These are phyloP conservation scores for Psittacula cyanocephala DNA, from an alignment of 2,113 vertebrate species.

Conservation along the genomic window DNA sequence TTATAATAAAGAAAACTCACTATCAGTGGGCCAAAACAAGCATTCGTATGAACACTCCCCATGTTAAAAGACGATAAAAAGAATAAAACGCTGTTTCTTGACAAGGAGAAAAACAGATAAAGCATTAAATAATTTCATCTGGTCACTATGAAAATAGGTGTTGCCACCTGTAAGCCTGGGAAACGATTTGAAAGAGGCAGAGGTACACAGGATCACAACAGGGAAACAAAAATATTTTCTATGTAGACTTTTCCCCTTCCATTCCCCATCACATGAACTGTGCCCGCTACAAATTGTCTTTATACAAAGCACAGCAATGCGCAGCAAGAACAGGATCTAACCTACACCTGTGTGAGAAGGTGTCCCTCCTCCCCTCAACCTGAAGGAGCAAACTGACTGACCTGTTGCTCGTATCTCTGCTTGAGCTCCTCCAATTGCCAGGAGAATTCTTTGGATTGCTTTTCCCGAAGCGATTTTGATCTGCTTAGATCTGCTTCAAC, in stretches of 20 bases:
- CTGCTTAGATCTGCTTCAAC: slow-evolving; percentile 88
- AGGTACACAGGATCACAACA: not conserved
- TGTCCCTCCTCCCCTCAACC: not conserved
- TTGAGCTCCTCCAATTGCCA: slow-evolving; percentile 84
- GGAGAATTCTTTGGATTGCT: slow-evolving; percentile 87
- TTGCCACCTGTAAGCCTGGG: slow-evolving; percentile 39
- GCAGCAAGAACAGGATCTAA: not conserved
- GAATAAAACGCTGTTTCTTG: not conserved
- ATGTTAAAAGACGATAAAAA: not conserved
- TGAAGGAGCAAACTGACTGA: slow-evolving; percentile 71
- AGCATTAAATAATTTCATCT: not conserved
- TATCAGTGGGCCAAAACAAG: slow-evolving; percentile 43
- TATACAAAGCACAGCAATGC: not conserved
- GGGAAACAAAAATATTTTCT: slow-evolving; percentile 12
- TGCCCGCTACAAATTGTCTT: not conserved
- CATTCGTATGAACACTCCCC: not conserved
- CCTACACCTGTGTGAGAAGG: not conserved
- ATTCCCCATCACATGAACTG: not conserved
- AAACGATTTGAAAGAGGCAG: not conserved
- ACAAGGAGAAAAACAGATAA: slow-evolving; percentile 18
- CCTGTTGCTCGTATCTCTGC: slow-evolving; percentile 88
- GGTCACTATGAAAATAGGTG: slow-evolving; percentile 24
- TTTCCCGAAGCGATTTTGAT: slow-evolving; percentile 89
- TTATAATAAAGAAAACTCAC: not conserved
- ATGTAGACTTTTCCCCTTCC: not conserved